Evolutionary conservation across 2,113 vertebrate genomes (phyloP).

Genomic region (Oncorhynchus keta): DNA sequence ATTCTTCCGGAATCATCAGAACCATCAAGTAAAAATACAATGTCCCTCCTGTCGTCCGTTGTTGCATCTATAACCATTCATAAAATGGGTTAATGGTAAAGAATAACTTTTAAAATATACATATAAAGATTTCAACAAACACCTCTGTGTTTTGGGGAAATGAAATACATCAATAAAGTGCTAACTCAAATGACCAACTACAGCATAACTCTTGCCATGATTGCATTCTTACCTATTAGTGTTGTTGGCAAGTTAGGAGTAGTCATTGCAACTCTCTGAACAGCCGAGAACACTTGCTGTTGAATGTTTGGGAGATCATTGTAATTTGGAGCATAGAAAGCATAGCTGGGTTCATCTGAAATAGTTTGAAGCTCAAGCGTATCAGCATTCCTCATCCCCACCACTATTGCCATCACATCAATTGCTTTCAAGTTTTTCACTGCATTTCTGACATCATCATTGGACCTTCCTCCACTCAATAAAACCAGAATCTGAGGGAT

Average conservation of each 20-base stretch:
- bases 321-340: slow-evolving; percentile 72
- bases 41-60: slow-evolving; percentile 67
- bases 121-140: neutral
- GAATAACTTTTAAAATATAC: neutral
- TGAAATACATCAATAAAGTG: neutral
- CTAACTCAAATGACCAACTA: neutral
- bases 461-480: slow-evolving; percentile 80
- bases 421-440: slow-evolving; percentile 69
- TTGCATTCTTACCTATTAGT: slow-evolving; percentile 54
- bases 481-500: slow-evolving; percentile 85
- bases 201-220: slow-evolving; percentile 12
- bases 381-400: slow-evolving; percentile 81
- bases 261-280: slow-evolving; percentile 21
- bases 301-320: slow-evolving; percentile 63
- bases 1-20: slow-evolving; percentile 65
- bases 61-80: slow-evolving; percentile 53
- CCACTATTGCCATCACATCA: slow-evolving; percentile 75
- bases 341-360: slow-evolving; percentile 71
- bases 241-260: slow-evolving; percentile 16
- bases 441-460: slow-evolving; percentile 71
- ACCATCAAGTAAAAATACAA: slow-evolving; percentile 78
- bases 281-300: slow-evolving; percentile 53
- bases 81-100: slow-evolving; percentile 13
- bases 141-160: neutral
- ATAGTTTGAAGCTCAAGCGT: slow-evolving; percentile 76